These are phyloP conservation scores for Lophochroa leadbeateri DNA, from an alignment of 2,113 vertebrate species.

Conservation along the genomic window DNA sequence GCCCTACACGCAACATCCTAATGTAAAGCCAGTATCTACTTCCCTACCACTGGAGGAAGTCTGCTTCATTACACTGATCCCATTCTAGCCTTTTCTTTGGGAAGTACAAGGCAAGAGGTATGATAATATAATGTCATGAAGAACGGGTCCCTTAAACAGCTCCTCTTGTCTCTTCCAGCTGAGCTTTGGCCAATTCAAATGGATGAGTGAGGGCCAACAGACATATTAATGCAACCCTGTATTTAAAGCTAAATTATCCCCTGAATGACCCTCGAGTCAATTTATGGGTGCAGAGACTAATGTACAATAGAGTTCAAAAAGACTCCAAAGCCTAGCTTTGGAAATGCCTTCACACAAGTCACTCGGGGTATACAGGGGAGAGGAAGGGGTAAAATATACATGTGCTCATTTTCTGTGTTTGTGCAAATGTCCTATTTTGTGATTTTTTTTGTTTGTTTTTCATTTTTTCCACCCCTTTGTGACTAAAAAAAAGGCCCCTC, in stretches of 20 bases:
- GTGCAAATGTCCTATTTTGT: not conserved
- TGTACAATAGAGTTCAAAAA: slow-evolving; percentile 3
- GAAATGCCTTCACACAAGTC: not conserved
- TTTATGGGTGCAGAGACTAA: slow-evolving; percentile 41
- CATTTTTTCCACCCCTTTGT: not conserved
- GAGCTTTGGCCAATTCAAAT: slow-evolving; percentile 40
- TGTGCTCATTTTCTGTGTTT: not conserved
- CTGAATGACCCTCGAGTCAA: slow-evolving; percentile 52
- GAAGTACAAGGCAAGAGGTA: not conserved
- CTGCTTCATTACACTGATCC: not conserved
- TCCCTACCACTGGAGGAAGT: not conserved
- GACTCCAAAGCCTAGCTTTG: not conserved
- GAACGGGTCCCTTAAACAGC: slow-evolving; percentile 14
- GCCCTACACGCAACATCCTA: not conserved
- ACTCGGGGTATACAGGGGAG: not conserved
- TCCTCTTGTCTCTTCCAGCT: slow-evolving; percentile 29
- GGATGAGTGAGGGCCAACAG: slow-evolving; percentile 47
- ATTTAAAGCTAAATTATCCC: slow-evolving; percentile 50
- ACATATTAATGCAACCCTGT: slow-evolving; percentile 33
- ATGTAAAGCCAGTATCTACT: not conserved
- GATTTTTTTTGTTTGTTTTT: not conserved
- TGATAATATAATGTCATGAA: not conserved
- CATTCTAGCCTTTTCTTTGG: not conserved
- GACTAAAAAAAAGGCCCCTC: not conserved
- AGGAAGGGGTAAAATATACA: not conserved